Evolutionary conservation across 2,888 invertebrate genomes (phyloP), one percentile per base, ranked within the genome.

Genomic region (Resseliella maxima): DNA sequence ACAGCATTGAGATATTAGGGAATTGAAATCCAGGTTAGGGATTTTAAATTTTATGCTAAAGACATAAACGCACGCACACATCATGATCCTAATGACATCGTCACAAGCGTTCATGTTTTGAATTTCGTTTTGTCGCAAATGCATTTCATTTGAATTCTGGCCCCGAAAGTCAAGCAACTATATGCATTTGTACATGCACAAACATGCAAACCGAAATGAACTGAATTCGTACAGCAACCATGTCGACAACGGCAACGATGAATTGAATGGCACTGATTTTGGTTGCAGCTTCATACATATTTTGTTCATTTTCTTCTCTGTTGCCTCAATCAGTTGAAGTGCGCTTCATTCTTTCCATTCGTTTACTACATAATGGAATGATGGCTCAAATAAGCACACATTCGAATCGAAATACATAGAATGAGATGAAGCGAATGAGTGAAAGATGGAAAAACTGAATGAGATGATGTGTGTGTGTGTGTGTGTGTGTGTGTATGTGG

Each of bases 201-300:
- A n/a, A n/a, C n/a, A 59, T 59, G 24, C 6, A n/a, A 59, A 6
- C 2, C 59, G 12, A 50, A 50, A 59, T 59, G n/a, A 24, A 59
- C n/a, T 24, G 50, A 50, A 50, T 50, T 21, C 50, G 5, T 24
- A 59, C 24, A 15, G 15, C 59, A 59, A 59, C 24, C 3, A 24
- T 24, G 15, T 8, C 24, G 24, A 24, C 59, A 10, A 59, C 59
- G 24, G 10, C n/a, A 5, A 41, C 41, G 41, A 41, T 41, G 41
- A 41, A 59, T 24, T 59, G 59, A 24, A 59, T 24, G 59, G 59
- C 24, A 59, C 59, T 59, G 59, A 59, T 59, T 59, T 10, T n/a
- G n/a, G 59, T 24, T 59, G 59, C 59, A 59, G 59, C 59, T 59
- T 59, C 24, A 59, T 59, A n/a, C 10, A 59, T 10, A 59, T 59